Conservation (phyloP, 2,888 invertebrate genomes). For the Idaea dimidiata region DNA sequence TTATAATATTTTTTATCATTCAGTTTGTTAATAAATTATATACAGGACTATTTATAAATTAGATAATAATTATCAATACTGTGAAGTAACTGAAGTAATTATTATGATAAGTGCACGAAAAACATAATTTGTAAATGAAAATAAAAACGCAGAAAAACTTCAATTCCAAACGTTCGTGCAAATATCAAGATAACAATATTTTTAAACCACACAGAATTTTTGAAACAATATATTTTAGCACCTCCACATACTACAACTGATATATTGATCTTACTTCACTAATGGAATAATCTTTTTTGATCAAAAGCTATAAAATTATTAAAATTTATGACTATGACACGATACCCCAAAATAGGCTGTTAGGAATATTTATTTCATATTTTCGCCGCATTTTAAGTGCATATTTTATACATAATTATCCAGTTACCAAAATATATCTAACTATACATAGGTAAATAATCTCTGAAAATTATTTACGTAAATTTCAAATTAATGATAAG, state of each 20-base stretch:
- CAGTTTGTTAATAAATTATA: constrained; percentile 78
- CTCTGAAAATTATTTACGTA: constrained; percentile 13
- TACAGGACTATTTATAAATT: constrained; percentile 80
- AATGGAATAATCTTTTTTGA: constrained; percentile 45
- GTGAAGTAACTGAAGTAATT: constrained; percentile 61
- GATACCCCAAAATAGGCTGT: constrained; percentile 18
- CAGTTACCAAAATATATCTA: neutral
- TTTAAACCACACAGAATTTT: constrained; percentile 49
- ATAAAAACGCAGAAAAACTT: neutral
- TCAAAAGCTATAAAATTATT: constrained; percentile 44
- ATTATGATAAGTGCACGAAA: constrained; percentile 40
- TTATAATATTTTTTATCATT: constrained; percentile 75
- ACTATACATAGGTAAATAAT: neutral
- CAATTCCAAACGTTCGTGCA: constrained; percentile 33
- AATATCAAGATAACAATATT: constrained; percentile 44
- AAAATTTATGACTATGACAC: constrained; percentile 42
- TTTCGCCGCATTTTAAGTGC: constrained; percentile 6
- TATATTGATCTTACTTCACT: constrained; percentile 53
- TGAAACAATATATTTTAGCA: constrained; percentile 66
- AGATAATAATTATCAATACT: constrained; percentile 74
- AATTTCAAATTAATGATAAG: constrained; percentile 14
- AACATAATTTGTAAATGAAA: constrained; percentile 12
- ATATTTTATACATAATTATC: neutral
- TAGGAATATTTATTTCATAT: constrained; percentile 12
- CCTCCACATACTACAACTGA: constrained; percentile 67